These are phyloP conservation scores for Micropterix aruncella DNA, from an alignment of 2,888 invertebrate species.

Conservation along the genomic window DNA sequence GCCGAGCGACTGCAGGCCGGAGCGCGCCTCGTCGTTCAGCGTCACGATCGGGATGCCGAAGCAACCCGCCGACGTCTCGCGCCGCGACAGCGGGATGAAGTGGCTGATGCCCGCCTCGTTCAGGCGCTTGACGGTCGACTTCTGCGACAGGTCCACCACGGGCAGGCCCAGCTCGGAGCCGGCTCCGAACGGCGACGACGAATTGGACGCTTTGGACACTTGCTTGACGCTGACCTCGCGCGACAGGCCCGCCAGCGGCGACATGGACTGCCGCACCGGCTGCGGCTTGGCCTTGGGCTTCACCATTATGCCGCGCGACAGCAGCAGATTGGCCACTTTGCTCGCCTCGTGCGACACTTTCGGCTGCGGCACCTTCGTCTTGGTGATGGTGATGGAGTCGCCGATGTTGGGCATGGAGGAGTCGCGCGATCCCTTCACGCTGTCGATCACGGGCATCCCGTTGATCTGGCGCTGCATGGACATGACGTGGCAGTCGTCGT, in stretches of 20 bases:
- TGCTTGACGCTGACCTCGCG: conserved; percentile 38
- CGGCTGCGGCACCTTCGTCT: conserved; percentile 20
- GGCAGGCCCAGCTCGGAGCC: conserved; percentile 55
- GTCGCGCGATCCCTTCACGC: conserved; percentile 49
- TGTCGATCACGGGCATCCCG: conserved; percentile 58
- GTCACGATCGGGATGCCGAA: conserved; percentile 61
- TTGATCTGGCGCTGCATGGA: conserved; percentile 60
- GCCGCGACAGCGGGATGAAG: conserved; percentile 57
- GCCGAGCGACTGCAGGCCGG: conserved; percentile 45
- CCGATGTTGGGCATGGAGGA: conserved; percentile 50
- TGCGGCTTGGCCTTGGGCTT: conserved; percentile 48
- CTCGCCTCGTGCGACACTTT: conserved; percentile 52
- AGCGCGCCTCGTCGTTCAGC: conserved; percentile 42
- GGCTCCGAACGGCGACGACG: conserved; percentile 28
- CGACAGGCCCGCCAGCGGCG: conserved; percentile 34
- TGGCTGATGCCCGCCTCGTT: conserved; percentile 54
- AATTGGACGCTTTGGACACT: conserved; percentile 31
- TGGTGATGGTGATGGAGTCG: conserved; percentile 59
- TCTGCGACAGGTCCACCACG: conserved; percentile 56
- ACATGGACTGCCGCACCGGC: conserved; percentile 28
- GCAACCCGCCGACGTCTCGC: conserved; percentile 44
- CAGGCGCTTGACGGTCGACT: conserved; percentile 47
- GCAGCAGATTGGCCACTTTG: conserved; percentile 63
- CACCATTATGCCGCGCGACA: conserved; percentile 64
- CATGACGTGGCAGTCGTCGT: conserved; percentile 63